Evolutionary conservation across 2,888 invertebrate genomes (phyloP).

Genomic region (Limnephilus marmoratus): DNA sequence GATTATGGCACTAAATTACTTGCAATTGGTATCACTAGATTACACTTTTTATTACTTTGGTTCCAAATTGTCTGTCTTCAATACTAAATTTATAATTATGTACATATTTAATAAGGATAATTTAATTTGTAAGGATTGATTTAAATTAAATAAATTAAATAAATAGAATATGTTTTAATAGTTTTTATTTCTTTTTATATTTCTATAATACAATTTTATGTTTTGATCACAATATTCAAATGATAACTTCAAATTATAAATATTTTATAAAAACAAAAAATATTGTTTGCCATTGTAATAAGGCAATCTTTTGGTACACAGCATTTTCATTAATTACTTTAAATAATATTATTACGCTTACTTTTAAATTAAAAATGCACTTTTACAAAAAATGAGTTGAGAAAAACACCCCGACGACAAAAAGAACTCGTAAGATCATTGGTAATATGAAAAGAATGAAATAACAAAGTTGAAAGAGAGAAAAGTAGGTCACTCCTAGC

Average conservation of each 20-base stretch:
- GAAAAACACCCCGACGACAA: conserved; percentile 20
- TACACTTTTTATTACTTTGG: no score
- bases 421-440: conserved; percentile 36
- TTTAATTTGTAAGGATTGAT: background rate
- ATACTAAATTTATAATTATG: background rate
- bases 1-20: background rate
- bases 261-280: conserved; percentile 44
- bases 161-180: conserved; percentile 30
- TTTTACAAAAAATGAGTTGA: conserved; percentile 37
- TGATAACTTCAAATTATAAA: conserved; percentile 39
- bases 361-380: conserved; percentile 27
- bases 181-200: conserved; percentile 55
- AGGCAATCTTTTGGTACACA: conserved; percentile 48
- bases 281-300: conserved; percentile 43
- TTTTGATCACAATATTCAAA: conserved; percentile 57
- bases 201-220: conserved; percentile 52
- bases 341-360: conserved; percentile 40
- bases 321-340: conserved; percentile 38
- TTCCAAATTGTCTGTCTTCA: background rate
- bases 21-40: background rate
- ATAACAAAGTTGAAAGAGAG: conserved; percentile 1
- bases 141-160: no score
- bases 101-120: background rate
- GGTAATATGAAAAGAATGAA: conserved; percentile 24
- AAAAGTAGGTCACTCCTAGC: conserved; percentile 34